phyloP scores from a whole-genome alignment of 2,113 vertebrate genomes.

The Gallinago media region DNA sequence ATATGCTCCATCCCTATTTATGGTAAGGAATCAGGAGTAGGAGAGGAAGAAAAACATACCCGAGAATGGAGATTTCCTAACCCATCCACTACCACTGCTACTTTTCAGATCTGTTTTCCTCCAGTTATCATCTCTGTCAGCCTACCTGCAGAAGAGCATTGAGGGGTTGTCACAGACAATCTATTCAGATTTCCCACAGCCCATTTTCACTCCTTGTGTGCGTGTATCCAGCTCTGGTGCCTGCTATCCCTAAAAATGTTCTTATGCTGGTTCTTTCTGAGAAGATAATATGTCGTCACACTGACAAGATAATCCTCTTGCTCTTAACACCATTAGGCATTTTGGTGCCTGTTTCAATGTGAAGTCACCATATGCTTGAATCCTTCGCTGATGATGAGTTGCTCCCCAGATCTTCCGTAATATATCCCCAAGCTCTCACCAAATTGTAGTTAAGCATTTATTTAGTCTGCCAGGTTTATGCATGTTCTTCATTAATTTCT shows the following conservation, averaged over 20 bases:
- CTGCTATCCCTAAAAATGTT: background rate
- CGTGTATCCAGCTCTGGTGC: background rate
- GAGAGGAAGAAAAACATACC: background rate
- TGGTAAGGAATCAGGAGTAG: background rate
- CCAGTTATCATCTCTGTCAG: background rate
- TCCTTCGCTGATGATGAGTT: background rate
- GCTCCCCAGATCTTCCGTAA: background rate
- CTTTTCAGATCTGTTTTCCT: background rate
- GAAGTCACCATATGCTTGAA: background rate
- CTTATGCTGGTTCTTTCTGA: background rate
- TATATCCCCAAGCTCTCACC: background rate
- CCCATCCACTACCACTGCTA: no score
- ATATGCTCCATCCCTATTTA: background rate
- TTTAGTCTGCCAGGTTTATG: slow-evolving; percentile 20
- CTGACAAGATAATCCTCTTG: background rate
- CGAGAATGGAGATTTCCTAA: background rate
- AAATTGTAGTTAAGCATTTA: slow-evolving; percentile 28
- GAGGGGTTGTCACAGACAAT: background rate
- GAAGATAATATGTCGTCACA: background rate
- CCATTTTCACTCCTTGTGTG: background rate
- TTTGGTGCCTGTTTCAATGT: background rate
- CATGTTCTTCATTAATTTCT: slow-evolving; percentile 31
- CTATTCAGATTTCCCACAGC: background rate
- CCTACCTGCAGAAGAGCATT: background rate
- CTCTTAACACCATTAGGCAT: background rate